Evolutionary conservation across 2,113 vertebrate species (phyloP).

Genomic region (Peromyscus leucopus): DNA sequence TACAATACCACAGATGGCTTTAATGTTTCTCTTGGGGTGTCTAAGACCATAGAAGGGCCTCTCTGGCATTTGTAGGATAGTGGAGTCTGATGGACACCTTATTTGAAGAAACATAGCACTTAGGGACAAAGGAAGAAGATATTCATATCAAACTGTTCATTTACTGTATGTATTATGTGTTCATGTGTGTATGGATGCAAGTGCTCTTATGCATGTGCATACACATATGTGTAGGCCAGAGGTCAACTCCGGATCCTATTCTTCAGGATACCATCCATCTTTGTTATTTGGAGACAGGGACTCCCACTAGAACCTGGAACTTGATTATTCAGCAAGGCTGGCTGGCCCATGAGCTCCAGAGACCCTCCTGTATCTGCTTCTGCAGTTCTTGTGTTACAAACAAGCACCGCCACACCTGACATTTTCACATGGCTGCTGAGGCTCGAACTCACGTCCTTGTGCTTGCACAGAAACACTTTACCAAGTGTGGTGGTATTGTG

Average conservation of each 20-base stretch:
- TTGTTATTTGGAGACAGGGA: neutral
- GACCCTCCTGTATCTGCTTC: neutral
- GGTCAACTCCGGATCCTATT: neutral
- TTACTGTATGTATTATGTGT: neutral
- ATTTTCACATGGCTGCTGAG: no score
- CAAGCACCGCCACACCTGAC: neutral
- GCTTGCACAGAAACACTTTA: neutral
- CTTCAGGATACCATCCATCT: neutral
- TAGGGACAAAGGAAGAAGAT: neutral
- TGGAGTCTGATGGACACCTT: neutral
- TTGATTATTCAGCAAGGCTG: neutral
- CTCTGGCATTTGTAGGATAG: neutral
- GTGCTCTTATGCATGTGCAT: neutral
- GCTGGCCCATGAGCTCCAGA: neutral
- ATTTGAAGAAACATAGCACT: constrained; percentile 25
- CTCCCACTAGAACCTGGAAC: neutral
- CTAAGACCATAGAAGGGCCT: neutral
- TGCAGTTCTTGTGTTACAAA: neutral
- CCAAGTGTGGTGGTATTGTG: neutral
- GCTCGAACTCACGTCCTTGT: no score
- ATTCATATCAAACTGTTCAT: neutral
- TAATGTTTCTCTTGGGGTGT: neutral
- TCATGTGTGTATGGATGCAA: neutral
- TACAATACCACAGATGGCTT: accelerated
- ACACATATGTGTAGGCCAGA: neutral